These are phyloP conservation scores for Melipona bicolor DNA, from an alignment of 2,888 invertebrate species.

Conservation along the genomic window DNA sequence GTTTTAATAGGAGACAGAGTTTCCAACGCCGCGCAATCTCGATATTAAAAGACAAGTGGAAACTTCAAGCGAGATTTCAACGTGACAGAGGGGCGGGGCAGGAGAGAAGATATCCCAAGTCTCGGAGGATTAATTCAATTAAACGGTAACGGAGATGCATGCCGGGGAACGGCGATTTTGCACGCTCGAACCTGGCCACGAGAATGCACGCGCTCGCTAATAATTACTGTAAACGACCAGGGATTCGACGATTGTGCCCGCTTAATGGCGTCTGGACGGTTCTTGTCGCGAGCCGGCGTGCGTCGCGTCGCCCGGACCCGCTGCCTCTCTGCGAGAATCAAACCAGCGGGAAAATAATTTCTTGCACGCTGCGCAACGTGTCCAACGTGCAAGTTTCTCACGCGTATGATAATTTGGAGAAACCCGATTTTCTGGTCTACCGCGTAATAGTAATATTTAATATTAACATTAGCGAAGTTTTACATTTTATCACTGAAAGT, in stretches of 20 bases:
- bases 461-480: no score
- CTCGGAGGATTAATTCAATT: constrained; percentile 68
- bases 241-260: constrained; percentile 54
- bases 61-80: not conserved
- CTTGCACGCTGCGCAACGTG: not conserved
- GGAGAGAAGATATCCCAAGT: constrained; percentile 34
- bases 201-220: constrained; percentile 65
- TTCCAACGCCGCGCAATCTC: not conserved
- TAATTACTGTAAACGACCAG: constrained; percentile 64
- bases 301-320: constrained; percentile 16
- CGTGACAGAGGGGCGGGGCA: not conserved
- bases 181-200: constrained; percentile 61
- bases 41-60: not conserved
- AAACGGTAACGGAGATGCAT: constrained; percentile 70
- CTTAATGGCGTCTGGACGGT: constrained; percentile 56
- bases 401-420: not conserved
- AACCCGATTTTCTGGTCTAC: not conserved
- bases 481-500: no score
- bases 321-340: constrained; percentile 12
- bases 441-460: no score
- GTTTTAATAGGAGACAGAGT: not conserved
- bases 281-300: constrained; percentile 15
- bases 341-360: not conserved
- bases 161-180: constrained; percentile 61
- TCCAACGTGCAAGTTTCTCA: no score